These are phyloP conservation scores for Drosophila macrospina DNA, from an alignment of 2,888 invertebrate species.

Conservation along the genomic window DNA sequence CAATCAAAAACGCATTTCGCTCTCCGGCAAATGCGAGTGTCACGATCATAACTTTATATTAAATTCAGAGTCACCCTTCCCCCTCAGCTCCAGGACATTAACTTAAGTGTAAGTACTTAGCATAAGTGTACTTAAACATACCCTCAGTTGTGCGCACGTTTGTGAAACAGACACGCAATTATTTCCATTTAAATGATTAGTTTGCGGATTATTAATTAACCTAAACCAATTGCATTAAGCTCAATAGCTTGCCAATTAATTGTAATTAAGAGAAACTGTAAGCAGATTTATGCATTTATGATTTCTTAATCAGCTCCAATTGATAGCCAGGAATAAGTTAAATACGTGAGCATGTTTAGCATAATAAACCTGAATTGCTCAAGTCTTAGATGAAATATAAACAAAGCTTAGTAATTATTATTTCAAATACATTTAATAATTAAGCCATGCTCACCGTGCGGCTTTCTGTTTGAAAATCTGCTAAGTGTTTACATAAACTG, in stretches of 20 bases:
- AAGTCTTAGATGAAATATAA: too few species aligned
- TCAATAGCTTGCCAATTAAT: not conserved
- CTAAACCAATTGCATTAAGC: constrained; percentile 3
- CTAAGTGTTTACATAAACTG: too few species aligned
- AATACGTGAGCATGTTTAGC: too few species aligned
- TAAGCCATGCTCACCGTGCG: too few species aligned
- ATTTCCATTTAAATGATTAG: constrained; percentile 35
- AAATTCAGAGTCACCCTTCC: constrained; percentile 35
- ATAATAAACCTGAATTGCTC: too few species aligned
- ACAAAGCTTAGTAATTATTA: too few species aligned
- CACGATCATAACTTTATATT: constrained; percentile 63
- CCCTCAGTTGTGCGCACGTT: not conserved
- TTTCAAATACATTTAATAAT: too few species aligned
- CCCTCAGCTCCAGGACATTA: constrained; percentile 13
- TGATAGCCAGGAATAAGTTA: too few species aligned
- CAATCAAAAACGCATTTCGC: constrained; percentile 68
- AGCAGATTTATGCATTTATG: not conserved
- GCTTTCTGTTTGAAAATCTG: too few species aligned
- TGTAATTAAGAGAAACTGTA: not conserved
- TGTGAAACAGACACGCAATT: constrained; percentile 6
- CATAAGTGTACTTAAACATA: constrained; percentile 8
- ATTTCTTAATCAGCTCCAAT: not conserved
- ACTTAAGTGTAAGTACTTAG: constrained; percentile 39
- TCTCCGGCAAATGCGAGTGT: constrained; percentile 44
- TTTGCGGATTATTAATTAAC: constrained; percentile 7